Conservation (phyloP, 2,113 vertebrate species). For the Genyomyrus donnyi region DNA sequence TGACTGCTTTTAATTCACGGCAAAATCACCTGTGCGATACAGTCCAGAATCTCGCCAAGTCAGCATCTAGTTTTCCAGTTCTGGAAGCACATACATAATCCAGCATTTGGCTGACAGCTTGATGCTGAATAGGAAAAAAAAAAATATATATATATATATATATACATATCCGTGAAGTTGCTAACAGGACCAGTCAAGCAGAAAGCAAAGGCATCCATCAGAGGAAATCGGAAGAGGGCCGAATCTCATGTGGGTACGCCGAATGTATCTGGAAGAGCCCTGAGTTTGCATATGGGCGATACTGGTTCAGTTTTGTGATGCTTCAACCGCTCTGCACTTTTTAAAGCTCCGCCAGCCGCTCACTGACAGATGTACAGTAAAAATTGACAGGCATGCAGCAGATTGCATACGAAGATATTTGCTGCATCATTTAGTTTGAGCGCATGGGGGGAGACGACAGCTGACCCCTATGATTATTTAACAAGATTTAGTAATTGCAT, state of each 20-base stretch:
- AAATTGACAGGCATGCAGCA: not conserved
- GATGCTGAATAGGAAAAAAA: not conserved
- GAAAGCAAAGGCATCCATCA: not conserved
- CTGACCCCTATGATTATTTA: not conserved
- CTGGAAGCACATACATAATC: not conserved
- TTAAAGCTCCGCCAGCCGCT: not conserved
- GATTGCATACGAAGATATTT: not conserved
- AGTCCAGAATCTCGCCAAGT: not conserved
- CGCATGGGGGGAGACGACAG: not conserved
- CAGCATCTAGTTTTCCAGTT: not conserved
- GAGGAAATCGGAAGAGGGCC: not conserved
- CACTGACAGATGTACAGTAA: not conserved
- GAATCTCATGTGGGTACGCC: not conserved
- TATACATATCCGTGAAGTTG: not conserved
- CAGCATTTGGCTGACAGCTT: not conserved
- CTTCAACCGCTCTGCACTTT: not conserved
- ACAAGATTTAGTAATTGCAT: not conserved
- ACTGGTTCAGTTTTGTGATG: not conserved
- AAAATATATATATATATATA: too few relatives aligned
- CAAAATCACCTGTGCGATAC: not conserved
- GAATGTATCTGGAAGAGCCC: not conserved
- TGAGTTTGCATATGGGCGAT: not conserved
- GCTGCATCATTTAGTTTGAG: not conserved
- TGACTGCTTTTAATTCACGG: not conserved
- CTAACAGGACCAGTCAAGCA: not conserved